These are phyloP conservation scores for Pteromalus puparum DNA, from an alignment of 1,140 invertebrate species.

Conservation along the genomic window DNA sequence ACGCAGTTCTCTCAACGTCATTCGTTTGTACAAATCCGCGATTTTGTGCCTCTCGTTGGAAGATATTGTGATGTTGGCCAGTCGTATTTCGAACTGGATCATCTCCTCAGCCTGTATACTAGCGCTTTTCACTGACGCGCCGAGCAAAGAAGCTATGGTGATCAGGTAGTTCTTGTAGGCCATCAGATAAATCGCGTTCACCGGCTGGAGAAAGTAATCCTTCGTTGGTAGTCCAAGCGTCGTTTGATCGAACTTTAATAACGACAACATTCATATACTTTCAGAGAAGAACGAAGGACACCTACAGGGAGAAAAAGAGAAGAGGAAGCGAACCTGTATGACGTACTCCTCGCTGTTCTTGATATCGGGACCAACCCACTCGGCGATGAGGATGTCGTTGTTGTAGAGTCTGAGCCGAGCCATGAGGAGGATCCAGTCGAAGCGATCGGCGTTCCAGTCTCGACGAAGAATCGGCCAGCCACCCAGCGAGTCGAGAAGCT, in stretches of 20 bases:
- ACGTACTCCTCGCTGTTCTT: conserved; percentile 91
- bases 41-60: conserved; percentile 89
- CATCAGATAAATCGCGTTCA: conserved; percentile 82
- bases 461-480: conserved; percentile 89
- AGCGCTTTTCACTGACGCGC: conserved; percentile 78
- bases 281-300: background rate
- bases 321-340: conserved; percentile 79
- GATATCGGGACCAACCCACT: conserved; percentile 92
- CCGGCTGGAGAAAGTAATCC: conserved; percentile 88
- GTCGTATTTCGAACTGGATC: conserved; percentile 87
- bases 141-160: conserved; percentile 82
- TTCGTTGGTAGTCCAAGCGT: conserved; percentile 89
- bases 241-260: conserved; percentile 86
- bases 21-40: conserved; percentile 86
- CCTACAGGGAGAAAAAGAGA: background rate
- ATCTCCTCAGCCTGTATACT: conserved; percentile 82
- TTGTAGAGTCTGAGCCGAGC: conserved; percentile 87
- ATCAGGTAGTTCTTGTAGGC: conserved; percentile 88
- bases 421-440: conserved; percentile 86
- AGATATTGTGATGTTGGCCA: conserved; percentile 87
- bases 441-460: conserved; percentile 79
- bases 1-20: conserved; percentile 84
- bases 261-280: background rate
- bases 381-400: conserved; percentile 88
- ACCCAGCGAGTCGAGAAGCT: conserved; percentile 84